Evolutionary conservation across 1,140 invertebrate species (phyloP), one percentile per base, ranked within the genome.

Genomic region (Formica selysi): DNA sequence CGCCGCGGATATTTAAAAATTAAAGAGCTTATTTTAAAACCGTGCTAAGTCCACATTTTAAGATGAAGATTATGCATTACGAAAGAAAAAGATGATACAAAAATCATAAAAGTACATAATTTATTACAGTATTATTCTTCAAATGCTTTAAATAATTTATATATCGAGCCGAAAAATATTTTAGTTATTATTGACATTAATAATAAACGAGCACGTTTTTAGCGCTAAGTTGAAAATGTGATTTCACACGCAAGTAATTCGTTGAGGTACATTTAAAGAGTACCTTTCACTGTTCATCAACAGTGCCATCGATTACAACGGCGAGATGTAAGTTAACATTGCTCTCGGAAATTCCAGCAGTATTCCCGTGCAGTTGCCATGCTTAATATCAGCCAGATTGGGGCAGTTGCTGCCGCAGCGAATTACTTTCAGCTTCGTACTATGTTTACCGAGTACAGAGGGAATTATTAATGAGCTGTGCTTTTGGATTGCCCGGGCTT

Each of bases 391-490:
- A 81, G 65, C 32, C 78, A 44, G 67, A 38, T 57, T 29, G 26
- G 79, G 67, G 54, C 36, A 71, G 67, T 71, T 79, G 79, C 79
- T 81, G 67, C 70, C 70, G 59, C 81, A 85, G 76, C 85, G 76
- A 81, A 86, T 86, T 86, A 86, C 76, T 86, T 86, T 86, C 76
- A 51, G 54, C 41, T 59, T 44, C 51, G 29, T 79, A 79, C 62
- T 48, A 29, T 80, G 51, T 81, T 86, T 81, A 61, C 76, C 54
- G 51, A 64, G 44, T 71, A 81, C 65, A 79, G 62, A 81, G 62
- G 32, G 85, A 80, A 86, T 86, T 86, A 86, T 86, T 86, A 86
- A 86, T 81, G 85, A 80, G 22, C 54, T 32, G 38, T 62, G 76
- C 64, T 86, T 86, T 85, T n/a, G 85, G 65, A 86, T 81, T 68